Conservation (phyloP, 2,888 invertebrate species). For the Chaitophorus viminalis region DNA sequence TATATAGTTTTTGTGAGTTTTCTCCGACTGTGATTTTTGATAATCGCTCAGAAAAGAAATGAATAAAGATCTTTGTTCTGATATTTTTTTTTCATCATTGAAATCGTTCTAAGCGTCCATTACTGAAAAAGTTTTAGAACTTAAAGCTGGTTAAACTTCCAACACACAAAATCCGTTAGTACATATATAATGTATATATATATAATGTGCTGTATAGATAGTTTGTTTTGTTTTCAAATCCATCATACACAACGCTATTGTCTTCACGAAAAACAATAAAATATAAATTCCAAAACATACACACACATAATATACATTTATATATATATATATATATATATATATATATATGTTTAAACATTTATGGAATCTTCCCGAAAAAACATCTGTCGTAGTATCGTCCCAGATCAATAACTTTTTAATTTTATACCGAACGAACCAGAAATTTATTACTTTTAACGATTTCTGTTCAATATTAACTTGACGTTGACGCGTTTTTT, state of each 20-base stretch:
- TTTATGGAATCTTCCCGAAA: not conserved
- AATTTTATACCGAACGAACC: not conserved
- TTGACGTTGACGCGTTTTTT: slow-evolving; percentile 32
- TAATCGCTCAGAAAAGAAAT: not conserved
- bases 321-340: too few relatives aligned
- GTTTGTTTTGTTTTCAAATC: slow-evolving; percentile 36
- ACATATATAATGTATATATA: not conserved
- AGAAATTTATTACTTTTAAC: not conserved
- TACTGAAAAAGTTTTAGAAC: not conserved
- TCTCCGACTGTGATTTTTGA: not conserved
- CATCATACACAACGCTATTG: not conserved
- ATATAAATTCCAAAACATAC: not conserved
- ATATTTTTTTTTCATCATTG: slow-evolving; percentile 7
- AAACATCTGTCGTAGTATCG: not conserved
- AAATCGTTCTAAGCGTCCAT: slow-evolving; percentile 21
- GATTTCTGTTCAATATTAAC: not conserved
- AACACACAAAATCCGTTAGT: not conserved
- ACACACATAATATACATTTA: too few relatives aligned
- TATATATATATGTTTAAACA: not conserved
- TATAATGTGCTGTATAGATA: not conserved
- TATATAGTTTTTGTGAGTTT: not conserved
- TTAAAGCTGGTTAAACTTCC: slow-evolving; percentile 2
- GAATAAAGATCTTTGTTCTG: not conserved
- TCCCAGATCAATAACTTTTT: not conserved
- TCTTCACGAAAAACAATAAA: not conserved